Percentiles rank a stretch among this genome's conserved stretches.
Evolutionary conservation across 2,797 vertebrate species (phyloP).

Genomic region (Molossus molossus): DNA sequence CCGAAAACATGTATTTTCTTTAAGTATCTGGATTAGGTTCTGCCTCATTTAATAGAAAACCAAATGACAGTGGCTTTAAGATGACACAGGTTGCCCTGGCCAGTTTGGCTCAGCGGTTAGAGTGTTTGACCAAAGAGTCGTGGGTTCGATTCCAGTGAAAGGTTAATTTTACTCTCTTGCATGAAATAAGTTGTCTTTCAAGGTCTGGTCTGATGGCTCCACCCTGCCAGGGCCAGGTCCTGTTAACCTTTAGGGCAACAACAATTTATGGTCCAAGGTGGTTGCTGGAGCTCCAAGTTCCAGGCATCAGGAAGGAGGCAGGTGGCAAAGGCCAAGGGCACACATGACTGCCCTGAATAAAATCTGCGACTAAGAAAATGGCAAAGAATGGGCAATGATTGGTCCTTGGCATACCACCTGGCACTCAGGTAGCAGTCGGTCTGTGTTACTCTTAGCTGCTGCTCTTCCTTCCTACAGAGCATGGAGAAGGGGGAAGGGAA

Average conservation of each 20-base stretch:
- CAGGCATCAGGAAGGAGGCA: background rate
- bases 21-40: background rate
- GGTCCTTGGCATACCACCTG: background rate
- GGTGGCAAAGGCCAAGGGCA: background rate
- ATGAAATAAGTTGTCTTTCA: background rate
- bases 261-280: background rate
- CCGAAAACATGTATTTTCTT: background rate
- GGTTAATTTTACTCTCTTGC: background rate
- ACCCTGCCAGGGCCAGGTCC: background rate
- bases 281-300: background rate
- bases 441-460: background rate
- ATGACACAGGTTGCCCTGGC: background rate
- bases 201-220: background rate
- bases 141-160: no score
- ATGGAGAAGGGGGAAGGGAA: background rate
- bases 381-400: background rate
- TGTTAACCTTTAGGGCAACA: background rate
- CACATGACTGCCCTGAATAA: background rate
- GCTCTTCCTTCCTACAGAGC: background rate
- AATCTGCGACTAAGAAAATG: background rate
- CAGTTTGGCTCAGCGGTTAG: no score
- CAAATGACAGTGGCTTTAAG: conserved; percentile 17
- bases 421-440: background rate
- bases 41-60: background rate
- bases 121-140: no score